phyloP scores from a whole-genome alignment of 1,140 invertebrate genomes.

The Gonatopus flavifemur region DNA sequence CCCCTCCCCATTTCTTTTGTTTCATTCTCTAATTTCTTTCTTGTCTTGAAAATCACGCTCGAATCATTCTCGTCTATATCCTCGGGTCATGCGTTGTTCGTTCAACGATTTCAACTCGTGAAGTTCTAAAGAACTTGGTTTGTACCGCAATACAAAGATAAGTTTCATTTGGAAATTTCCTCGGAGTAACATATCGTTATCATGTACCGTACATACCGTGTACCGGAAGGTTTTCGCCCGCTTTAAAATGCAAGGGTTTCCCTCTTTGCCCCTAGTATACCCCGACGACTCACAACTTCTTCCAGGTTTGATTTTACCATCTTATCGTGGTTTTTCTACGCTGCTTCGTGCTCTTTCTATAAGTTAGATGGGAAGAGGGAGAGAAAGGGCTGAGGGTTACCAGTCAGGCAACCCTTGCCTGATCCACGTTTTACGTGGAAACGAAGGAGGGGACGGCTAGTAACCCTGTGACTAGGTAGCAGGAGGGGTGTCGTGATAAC shows the following conservation, averaged over 20 bases:
- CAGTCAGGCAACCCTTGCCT: slow-evolving; percentile 43
- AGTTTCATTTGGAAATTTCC: too few relatives aligned
- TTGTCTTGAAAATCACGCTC: background rate
- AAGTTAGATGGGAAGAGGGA: slow-evolving; percentile 21
- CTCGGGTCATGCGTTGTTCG: background rate
- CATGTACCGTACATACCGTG: background rate
- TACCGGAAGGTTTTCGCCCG: too few relatives aligned
- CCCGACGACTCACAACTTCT: slow-evolving; percentile 52
- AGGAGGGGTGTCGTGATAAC: slow-evolving; percentile 60
- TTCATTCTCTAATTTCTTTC: background rate
- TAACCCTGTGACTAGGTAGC: slow-evolving; percentile 42
- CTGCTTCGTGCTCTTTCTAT: background rate
- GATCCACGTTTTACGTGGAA: slow-evolving; percentile 46
- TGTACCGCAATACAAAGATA: too few relatives aligned
- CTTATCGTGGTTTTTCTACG: slow-evolving; percentile 43
- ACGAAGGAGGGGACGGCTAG: slow-evolving; percentile 25
- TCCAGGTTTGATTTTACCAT: slow-evolving; percentile 46
- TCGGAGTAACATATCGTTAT: too few relatives aligned
- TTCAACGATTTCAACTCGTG: background rate
- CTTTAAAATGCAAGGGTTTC: slow-evolving; percentile 33
- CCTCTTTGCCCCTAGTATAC: slow-evolving; percentile 42
- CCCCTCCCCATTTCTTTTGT: too few relatives aligned
- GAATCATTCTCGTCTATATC: background rate
- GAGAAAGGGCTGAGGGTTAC: slow-evolving; percentile 25
- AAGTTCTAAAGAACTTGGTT: too few relatives aligned